These are phyloP conservation scores for Diplodus sargus DNA, from an alignment of 2,797 vertebrate genomes.

Conservation along the genomic window DNA sequence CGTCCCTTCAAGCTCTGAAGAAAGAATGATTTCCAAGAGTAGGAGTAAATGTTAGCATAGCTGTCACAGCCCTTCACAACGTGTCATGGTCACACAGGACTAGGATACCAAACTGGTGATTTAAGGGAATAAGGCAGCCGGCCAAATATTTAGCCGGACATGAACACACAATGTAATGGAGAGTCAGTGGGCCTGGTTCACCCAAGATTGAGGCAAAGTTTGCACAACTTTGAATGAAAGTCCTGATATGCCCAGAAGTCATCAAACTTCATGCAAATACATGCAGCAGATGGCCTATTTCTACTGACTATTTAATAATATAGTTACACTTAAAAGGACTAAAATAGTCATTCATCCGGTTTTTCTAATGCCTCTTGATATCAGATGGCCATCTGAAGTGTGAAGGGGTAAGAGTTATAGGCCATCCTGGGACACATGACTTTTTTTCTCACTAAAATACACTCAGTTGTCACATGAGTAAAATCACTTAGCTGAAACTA, in stretches of 20 bases:
- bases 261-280: neutral
- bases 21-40: constrained; percentile 27
- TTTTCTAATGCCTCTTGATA: no score
- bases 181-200: neutral
- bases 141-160: constrained; percentile 20
- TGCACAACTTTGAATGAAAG: neutral
- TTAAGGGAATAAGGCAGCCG: constrained; percentile 14
- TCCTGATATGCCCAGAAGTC: neutral
- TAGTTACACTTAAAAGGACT: neutral
- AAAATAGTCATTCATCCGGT: no score
- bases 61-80: constrained; percentile 53
- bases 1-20: constrained; percentile 26
- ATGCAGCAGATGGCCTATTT: neutral
- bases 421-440: no score
- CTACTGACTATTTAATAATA: neutral
- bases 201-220: neutral
- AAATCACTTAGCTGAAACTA: no score
- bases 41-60: constrained; percentile 42
- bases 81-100: constrained; percentile 20
- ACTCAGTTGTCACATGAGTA: no score
- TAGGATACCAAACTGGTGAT: constrained; percentile 15
- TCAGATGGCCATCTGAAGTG: no score
- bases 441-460: no score
- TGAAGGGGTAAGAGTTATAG: no score
- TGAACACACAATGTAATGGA: neutral